A percentile compares a stretch with the other conserved stretches of the same genome.
These are phyloP conservation scores for Petromus typicus DNA, from an alignment of 2,113 vertebrate species.

Conservation along the genomic window DNA sequence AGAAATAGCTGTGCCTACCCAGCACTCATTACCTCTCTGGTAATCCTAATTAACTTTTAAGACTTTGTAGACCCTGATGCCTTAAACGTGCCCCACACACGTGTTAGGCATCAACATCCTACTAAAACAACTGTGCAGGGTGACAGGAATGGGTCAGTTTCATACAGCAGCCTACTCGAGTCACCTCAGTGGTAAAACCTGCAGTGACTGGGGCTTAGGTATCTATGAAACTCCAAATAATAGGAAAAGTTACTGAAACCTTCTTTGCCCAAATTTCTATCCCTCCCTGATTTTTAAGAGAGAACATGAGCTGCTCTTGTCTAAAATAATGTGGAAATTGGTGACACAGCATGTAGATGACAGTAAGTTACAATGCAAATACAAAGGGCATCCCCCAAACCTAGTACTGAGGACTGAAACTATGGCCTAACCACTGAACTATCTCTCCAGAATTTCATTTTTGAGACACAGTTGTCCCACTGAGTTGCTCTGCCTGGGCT, in stretches of 20 bases:
- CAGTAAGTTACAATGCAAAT: background rate
- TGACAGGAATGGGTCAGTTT: background rate
- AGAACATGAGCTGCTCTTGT: background rate
- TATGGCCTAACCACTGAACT: background rate
- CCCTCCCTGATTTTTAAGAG: background rate
- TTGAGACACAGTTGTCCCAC: background rate
- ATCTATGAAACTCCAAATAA: background rate
- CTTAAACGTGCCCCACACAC: background rate
- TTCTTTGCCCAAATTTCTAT: slow-evolving; percentile 10
- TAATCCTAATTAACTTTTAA: slow-evolving; percentile 35
- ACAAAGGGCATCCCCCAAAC: background rate
- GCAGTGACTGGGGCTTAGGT: background rate
- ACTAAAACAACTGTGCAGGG: background rate
- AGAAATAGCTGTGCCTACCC: background rate
- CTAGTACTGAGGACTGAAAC: too few species aligned
- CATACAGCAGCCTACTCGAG: background rate
- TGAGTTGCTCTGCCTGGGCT: background rate
- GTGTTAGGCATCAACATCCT: background rate
- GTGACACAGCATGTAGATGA: background rate
- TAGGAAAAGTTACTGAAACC: background rate
- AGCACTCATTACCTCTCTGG: background rate
- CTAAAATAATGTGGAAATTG: slow-evolving; percentile 5
- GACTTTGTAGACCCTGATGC: slow-evolving; percentile 13
- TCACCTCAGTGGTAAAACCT: background rate
- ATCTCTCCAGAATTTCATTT: background rate